Evolutionary conservation across 2,797 vertebrate species (phyloP).

Genomic region (Pygocentrus nattereri): DNA sequence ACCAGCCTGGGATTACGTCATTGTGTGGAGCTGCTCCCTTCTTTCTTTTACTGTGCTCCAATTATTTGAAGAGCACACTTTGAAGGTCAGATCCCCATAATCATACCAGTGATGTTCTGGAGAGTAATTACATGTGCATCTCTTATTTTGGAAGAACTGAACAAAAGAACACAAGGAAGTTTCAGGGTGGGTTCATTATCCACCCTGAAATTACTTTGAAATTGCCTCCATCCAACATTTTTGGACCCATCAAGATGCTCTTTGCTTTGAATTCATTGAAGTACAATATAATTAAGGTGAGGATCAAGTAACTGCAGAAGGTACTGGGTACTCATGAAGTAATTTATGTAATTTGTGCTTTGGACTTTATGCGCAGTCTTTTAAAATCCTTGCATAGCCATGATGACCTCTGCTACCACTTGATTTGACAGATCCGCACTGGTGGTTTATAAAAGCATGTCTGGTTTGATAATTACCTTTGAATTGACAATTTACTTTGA

Average conservation of each 20-base stretch:
- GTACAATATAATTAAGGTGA: conserved; percentile 26
- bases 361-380: not conserved
- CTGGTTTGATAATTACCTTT: conserved; percentile 4
- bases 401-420: not conserved
- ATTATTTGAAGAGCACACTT: conserved; percentile 31
- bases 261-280: conserved; percentile 30
- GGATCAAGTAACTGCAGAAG: conserved; percentile 24
- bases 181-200: conserved; percentile 40
- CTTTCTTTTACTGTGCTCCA: conserved; percentile 15
- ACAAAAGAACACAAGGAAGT: conserved; percentile 42
- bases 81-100: conserved; percentile 47
- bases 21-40: conserved; percentile 9
- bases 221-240: not conserved
- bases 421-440: not conserved
- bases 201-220: no score
- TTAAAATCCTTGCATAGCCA: not conserved
- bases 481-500: not conserved
- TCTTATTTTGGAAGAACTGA: conserved; percentile 37
- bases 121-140: conserved; percentile 46
- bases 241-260: conserved; percentile 15
- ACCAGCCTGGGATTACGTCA: conserved; percentile 35
- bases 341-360: conserved; percentile 21
- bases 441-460: not conserved
- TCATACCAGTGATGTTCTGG: conserved; percentile 55
- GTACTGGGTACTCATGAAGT: conserved; percentile 25